phyloP scores from a whole-genome alignment of 2,797 vertebrate species.

The Micromesistius poutassou region DNA sequence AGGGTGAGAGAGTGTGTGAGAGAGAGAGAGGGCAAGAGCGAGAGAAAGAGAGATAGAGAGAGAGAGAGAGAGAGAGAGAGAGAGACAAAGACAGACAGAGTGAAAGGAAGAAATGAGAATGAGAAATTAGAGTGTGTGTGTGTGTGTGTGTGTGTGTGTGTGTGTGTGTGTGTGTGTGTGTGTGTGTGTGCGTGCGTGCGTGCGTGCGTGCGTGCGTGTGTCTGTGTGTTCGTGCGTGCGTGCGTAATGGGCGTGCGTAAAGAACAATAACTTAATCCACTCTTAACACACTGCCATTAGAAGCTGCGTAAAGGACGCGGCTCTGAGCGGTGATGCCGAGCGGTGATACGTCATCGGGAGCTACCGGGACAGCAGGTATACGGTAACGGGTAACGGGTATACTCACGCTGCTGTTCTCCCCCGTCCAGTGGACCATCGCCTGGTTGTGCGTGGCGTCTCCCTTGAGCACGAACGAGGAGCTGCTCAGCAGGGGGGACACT shows the following conservation, averaged over 20 bases:
- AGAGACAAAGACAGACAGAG: no score
- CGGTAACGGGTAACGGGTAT: constrained; percentile 55
- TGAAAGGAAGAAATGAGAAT: no score
- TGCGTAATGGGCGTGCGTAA: background rate
- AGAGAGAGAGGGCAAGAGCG: no score
- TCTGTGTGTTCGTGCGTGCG: background rate
- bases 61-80: no score
- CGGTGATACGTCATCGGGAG: background rate
- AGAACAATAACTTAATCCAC: background rate
- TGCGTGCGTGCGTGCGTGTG: background rate
- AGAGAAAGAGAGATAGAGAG: no score
- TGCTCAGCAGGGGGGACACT: constrained; percentile 85
- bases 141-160: background rate
- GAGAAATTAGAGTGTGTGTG: no score
- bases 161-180: background rate
- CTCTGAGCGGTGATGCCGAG: no score
- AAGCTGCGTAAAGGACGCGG: background rate
- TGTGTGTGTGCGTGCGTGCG: background rate
- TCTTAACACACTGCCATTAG: background rate
- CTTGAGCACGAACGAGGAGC: constrained; percentile 95
- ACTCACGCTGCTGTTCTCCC: constrained; percentile 99
- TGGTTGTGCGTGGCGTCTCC: constrained; percentile 97
- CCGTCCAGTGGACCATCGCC: constrained; percentile 99
- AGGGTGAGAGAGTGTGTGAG: no score
- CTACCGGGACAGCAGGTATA: background rate